Evolutionary conservation across 1,140 invertebrate genomes (phyloP).

Genomic region (Bombus cullumanus): DNA sequence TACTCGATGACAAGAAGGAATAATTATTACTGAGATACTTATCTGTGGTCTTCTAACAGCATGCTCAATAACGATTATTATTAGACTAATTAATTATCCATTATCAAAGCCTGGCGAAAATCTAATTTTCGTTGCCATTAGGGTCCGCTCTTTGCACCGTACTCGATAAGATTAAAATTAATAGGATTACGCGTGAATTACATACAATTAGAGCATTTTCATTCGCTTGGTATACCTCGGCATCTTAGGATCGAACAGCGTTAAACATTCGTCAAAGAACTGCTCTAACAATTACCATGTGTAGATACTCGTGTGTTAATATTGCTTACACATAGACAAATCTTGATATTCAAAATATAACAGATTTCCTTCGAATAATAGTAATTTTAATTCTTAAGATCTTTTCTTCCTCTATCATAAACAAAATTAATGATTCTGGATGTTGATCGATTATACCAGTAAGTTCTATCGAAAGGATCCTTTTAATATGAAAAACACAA

Average conservation of each 20-base stretch:
- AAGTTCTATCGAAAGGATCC: not conserved
- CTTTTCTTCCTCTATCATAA: not conserved
- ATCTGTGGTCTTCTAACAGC: slow-evolving; percentile 19
- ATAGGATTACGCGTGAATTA: slow-evolving; percentile 13
- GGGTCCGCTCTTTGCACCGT: not conserved
- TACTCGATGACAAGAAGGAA: slow-evolving; percentile 26
- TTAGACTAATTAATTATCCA: slow-evolving; percentile 45
- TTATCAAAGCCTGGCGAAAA: slow-evolving; percentile 33
- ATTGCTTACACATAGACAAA: too few relatives aligned
- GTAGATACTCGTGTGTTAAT: too few relatives aligned
- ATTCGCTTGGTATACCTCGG: not conserved
- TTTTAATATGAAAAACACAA: not conserved
- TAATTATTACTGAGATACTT: slow-evolving; percentile 46
- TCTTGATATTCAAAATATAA: too few relatives aligned
- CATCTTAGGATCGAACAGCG: not conserved
- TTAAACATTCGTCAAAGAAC: too few relatives aligned
- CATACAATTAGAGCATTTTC: slow-evolving; percentile 17
- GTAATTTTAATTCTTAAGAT: too few relatives aligned
- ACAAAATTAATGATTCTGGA: not conserved
- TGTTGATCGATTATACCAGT: too few relatives aligned
- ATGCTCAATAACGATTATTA: slow-evolving; percentile 25
- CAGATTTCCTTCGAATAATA: too few relatives aligned
- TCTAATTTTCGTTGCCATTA: slow-evolving; percentile 35
- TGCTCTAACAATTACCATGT: too few relatives aligned
- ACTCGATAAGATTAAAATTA: slow-evolving; percentile 36